A percentile compares a stretch with the other conserved stretches of the same genome.
Evolutionary conservation across 2,888 invertebrate genomes (phyloP).

Genomic region (Athrips mouffetella): DNA sequence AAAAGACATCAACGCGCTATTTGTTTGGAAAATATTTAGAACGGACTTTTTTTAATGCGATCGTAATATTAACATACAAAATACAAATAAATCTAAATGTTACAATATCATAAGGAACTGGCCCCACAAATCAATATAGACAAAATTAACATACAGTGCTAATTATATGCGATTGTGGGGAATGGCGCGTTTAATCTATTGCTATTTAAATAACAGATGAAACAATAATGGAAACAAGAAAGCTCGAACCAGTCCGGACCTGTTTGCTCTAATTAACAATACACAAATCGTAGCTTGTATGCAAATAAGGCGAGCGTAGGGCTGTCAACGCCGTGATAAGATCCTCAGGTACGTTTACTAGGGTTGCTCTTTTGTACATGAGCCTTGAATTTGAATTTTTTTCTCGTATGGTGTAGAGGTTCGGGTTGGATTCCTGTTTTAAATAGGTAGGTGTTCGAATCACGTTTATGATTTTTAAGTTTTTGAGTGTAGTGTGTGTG

Average conservation of each 20-base stretch:
- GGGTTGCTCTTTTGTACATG: neutral
- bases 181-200: constrained; percentile 59
- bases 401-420: too few species aligned
- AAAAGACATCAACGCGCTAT: constrained; percentile 4
- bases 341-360: neutral
- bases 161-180: constrained; percentile 67
- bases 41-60: too few species aligned
- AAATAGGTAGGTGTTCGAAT: too few species aligned
- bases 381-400: neutral
- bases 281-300: constrained; percentile 78
- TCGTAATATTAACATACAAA: constrained; percentile 1
- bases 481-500: too few species aligned
- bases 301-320: constrained; percentile 58
- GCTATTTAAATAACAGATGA: constrained; percentile 74
- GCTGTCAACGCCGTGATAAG: constrained; percentile 13
- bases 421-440: too few species aligned
- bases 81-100: neutral
- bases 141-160: constrained; percentile 66
- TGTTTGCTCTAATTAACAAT: constrained; percentile 78
- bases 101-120: constrained; percentile 16
- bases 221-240: constrained; percentile 70
- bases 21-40: too few species aligned
- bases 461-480: too few species aligned
- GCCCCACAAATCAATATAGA: constrained; percentile 52
- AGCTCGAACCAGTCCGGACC: constrained; percentile 46